Conservation (phyloP, 2,888 invertebrate species). For the Nowickia ferox region DNA sequence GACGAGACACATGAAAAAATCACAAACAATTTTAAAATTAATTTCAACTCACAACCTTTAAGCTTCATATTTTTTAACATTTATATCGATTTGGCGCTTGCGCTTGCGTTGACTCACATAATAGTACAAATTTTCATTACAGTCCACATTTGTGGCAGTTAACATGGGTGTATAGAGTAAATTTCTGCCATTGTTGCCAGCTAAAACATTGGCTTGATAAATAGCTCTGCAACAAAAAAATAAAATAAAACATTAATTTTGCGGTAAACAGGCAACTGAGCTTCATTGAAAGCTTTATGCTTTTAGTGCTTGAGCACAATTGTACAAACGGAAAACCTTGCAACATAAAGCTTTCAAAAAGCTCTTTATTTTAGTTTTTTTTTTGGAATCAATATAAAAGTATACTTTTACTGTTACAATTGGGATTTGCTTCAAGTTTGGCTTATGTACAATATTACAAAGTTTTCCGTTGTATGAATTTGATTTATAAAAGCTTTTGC, state of each 20-base stretch:
- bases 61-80: conserved; percentile 77
- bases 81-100: conserved; percentile 76
- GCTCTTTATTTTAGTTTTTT: neutral
- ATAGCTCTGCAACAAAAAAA: conserved; percentile 66
- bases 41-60: conserved; percentile 39
- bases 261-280: neutral
- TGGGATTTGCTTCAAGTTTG: neutral
- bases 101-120: conserved; percentile 75
- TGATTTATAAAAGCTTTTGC: conserved; percentile 36
- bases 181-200: conserved; percentile 60
- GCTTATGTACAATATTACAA: conserved; percentile 26
- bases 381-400: neutral
- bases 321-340: conserved; percentile 71
- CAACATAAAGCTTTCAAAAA: conserved; percentile 61
- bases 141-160: conserved; percentile 56
- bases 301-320: conserved; percentile 1
- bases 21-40: conserved; percentile 26
- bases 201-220: conserved; percentile 72
- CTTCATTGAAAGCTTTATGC: conserved; percentile 71
- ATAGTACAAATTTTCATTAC: conserved; percentile 73
- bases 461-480: conserved; percentile 65
- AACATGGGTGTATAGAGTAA: conserved; percentile 66
- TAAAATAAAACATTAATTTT: neutral
- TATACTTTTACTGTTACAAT: conserved; percentile 37
- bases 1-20: neutral